Evolutionary conservation across 1,140 invertebrate genomes (phyloP).

Genomic region (Apolygus lucorum): DNA sequence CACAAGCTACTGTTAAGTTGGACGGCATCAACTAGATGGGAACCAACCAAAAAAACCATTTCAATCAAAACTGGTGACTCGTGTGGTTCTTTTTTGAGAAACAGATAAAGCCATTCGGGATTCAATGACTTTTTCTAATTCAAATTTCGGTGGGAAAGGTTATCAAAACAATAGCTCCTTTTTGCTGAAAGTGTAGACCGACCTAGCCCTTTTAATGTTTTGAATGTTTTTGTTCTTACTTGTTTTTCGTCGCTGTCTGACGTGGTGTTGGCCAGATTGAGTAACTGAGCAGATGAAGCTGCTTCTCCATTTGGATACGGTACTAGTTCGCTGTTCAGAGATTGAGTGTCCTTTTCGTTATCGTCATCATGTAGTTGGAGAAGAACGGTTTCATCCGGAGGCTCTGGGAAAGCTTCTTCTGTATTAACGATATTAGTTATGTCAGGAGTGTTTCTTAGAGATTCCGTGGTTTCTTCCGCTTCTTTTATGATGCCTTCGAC

Average conservation of each 20-base stretch:
- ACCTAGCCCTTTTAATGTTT: too few species aligned
- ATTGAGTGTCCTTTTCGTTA: neutral
- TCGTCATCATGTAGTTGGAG: neutral
- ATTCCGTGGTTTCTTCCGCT: conserved; percentile 29
- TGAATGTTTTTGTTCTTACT: neutral
- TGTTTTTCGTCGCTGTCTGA: neutral
- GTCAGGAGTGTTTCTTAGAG: neutral
- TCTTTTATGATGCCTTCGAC: conserved; percentile 33
- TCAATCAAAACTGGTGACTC: too few species aligned
- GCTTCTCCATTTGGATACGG: neutral
- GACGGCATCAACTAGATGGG: too few species aligned
- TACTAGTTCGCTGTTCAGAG: neutral
- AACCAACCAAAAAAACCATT: too few species aligned
- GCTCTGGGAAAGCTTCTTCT: conserved; percentile 21
- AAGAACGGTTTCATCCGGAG: conserved; percentile 12
- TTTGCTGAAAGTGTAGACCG: too few species aligned
- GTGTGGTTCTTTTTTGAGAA: too few species aligned
- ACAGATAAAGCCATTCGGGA: too few species aligned
- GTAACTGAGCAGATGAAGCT: too few species aligned
- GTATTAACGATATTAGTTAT: neutral
- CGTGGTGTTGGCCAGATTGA: neutral
- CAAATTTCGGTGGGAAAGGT: too few species aligned
- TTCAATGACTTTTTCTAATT: too few species aligned
- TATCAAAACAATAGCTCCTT: too few species aligned
- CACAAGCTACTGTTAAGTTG: too few species aligned